phyloP scores from a whole-genome alignment of 2,888 invertebrate species.

The Parnassius apollo region DNA sequence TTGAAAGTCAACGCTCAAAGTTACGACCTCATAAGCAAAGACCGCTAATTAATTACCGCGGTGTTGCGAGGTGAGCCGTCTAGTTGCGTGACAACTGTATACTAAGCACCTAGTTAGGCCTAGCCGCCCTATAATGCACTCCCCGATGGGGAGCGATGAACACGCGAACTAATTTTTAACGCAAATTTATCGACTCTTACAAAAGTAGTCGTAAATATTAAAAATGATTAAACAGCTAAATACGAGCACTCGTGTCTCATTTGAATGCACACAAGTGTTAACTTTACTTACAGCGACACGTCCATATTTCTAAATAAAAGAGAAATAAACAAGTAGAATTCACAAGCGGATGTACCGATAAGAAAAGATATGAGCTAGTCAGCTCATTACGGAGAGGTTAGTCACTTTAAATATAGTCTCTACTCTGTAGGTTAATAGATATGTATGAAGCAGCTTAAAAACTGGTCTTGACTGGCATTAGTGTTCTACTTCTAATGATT shows the following conservation, averaged over 20 bases:
- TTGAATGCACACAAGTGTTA: background rate
- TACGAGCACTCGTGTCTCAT: background rate
- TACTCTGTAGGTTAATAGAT: background rate
- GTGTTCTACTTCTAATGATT: constrained; percentile 10
- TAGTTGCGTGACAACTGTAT: constrained; percentile 35
- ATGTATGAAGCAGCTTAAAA: background rate
- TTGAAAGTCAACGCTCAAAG: constrained; percentile 16
- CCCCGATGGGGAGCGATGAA: constrained; percentile 33
- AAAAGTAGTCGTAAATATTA: constrained; percentile 6
- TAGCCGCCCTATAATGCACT: constrained; percentile 34
- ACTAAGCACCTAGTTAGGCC: constrained; percentile 33
- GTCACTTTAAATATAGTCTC: background rate
- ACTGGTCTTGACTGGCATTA: background rate
- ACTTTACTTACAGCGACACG: constrained; percentile 4
- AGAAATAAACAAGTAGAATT: constrained; percentile 15
- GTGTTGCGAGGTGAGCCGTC: constrained; percentile 26
- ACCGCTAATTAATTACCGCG: constrained; percentile 37
- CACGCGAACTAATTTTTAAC: constrained; percentile 37
- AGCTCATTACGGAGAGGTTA: constrained; percentile 5
- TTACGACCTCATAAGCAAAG: constrained; percentile 34
- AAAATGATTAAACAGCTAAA: background rate
- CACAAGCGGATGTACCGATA: constrained; percentile 10
- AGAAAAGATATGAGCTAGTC: constrained; percentile 6
- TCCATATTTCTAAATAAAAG: background rate
- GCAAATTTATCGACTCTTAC: constrained; percentile 26